A percentile compares a stretch with the other conserved stretches of the same genome.
phyloP scores from a whole-genome alignment of 2,888 invertebrate genomes.

The Acanthopleura granulata region DNA sequence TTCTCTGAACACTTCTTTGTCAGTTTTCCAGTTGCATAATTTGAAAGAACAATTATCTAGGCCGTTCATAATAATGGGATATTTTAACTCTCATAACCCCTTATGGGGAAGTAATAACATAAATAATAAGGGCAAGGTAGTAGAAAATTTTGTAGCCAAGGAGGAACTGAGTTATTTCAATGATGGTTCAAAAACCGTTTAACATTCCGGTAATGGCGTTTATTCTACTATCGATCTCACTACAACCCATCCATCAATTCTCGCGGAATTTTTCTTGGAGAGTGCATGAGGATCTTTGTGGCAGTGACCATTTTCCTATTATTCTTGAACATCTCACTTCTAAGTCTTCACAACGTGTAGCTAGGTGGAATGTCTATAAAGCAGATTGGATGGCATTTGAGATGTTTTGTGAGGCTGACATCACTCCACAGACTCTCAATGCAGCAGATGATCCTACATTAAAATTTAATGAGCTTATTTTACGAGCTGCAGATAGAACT shows the following conservation, averaged over 20 bases:
- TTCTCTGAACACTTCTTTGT: neutral
- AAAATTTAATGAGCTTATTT: too few species aligned
- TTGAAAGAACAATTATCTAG: neutral
- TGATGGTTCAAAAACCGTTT: neutral
- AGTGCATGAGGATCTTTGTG: slow-evolving; percentile 11
- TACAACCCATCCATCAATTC: neutral
- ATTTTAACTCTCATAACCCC: neutral
- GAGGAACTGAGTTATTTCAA: neutral
- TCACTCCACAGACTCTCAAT: neutral
- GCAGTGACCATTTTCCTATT: slow-evolving; percentile 6
- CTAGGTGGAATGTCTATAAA: neutral
- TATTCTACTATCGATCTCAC: neutral
- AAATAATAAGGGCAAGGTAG: neutral
- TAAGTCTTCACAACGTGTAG: neutral
- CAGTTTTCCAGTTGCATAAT: neutral
- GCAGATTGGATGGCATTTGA: neutral
- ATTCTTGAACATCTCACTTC: neutral
- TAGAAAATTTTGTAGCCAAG: neutral
- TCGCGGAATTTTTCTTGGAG: neutral
- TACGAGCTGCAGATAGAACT: too few species aligned
- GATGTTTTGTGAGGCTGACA: neutral
- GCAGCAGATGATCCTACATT: neutral
- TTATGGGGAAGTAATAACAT: neutral
- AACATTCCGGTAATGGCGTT: neutral
- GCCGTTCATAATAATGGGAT: neutral